Conservation (phyloP, 1,140 invertebrate genomes). For the Hermatobates lingyangjiaoensis region DNA sequence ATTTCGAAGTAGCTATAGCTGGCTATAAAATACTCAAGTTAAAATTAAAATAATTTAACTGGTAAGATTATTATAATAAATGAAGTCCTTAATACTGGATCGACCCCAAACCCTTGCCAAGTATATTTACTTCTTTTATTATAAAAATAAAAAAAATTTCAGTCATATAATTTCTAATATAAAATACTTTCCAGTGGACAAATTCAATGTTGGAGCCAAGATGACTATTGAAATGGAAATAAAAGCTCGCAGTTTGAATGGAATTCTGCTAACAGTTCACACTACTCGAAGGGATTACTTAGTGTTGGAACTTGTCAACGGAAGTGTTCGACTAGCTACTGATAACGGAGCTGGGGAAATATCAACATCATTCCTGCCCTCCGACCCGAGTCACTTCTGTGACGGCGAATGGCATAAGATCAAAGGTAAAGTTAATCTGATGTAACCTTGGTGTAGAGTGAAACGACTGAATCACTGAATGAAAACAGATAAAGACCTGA, state of each 20-base stretch:
- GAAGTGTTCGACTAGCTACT: conserved; percentile 57
- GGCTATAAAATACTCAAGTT: background rate
- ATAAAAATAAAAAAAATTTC: conserved; percentile 16
- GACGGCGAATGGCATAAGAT: conserved; percentile 89
- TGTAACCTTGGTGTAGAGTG: no score
- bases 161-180: conserved; percentile 14
- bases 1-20: background rate
- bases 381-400: conserved; percentile 48
- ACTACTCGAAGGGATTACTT: conserved; percentile 57
- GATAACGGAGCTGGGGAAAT: conserved; percentile 70
- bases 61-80: background rate
- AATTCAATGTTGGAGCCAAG: conserved; percentile 54
- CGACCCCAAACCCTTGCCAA: background rate
- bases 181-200: conserved; percentile 42
- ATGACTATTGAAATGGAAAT: conserved; percentile 72
- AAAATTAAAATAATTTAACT: background rate
- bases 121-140: conserved; percentile 1
- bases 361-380: conserved; percentile 47
- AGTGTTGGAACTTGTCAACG: conserved; percentile 72
- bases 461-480: no score
- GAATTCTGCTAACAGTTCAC: conserved; percentile 64
- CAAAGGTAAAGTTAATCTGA: conserved; percentile 41
- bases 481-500: no score
- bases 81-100: background rate
- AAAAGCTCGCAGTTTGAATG: conserved; percentile 62